These are phyloP conservation scores for Cremastinae sp. DNA, from an alignment of 2,888 invertebrate species.

Conservation along the genomic window DNA sequence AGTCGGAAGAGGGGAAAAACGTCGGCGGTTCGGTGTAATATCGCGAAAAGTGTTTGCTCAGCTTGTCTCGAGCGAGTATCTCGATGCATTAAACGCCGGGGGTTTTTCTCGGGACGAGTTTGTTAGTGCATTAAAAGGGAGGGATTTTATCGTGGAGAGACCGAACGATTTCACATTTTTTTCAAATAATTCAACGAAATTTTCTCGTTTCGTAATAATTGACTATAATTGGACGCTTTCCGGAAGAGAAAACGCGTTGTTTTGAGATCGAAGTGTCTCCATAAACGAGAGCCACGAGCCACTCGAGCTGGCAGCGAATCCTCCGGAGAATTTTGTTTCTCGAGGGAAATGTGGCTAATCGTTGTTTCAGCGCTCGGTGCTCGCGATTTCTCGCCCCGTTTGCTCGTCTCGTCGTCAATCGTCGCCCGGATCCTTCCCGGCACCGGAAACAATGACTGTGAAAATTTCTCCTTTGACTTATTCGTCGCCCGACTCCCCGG, in stretches of 20 bases:
- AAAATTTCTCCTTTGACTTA: too few relatives aligned
- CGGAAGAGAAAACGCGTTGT: conserved; percentile 50
- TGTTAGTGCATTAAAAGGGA: conserved; percentile 3
- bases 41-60: conserved; percentile 79
- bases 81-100: conserved; percentile 74
- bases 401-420: conserved; percentile 17
- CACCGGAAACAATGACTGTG: background rate
- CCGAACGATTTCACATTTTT: conserved; percentile 23
- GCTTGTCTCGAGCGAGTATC: conserved; percentile 75
- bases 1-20: conserved; percentile 59
- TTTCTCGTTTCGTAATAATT: too few relatives aligned
- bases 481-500: too few relatives aligned
- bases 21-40: conserved; percentile 73
- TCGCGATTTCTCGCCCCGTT: conserved; percentile 43
- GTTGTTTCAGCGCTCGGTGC: conserved; percentile 71
- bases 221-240: conserved; percentile 65
- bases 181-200: too few relatives aligned
- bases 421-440: conserved; percentile 22
- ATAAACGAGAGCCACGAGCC: too few relatives aligned
- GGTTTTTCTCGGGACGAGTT: conserved; percentile 66
- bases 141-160: conserved; percentile 8
- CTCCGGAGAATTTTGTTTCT: conserved; percentile 58
- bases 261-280: conserved; percentile 5
- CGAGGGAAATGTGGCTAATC: conserved; percentile 80
- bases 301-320: background rate